Evolutionary conservation across 2,888 invertebrate species (phyloP).

Genomic region (Drosophila sordidapex): DNA sequence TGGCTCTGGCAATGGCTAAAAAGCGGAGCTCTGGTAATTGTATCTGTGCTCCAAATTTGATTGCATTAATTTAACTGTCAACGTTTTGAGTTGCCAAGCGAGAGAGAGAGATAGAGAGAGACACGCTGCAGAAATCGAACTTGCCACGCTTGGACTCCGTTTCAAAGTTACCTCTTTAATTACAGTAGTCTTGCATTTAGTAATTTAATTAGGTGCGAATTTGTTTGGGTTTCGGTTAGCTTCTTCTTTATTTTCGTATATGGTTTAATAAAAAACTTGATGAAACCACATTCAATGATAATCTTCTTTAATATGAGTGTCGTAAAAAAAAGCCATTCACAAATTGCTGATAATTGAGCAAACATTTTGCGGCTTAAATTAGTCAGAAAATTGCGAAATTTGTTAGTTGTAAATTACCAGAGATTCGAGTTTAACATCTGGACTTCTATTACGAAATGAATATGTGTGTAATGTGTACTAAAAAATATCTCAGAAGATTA

Average conservation of each 20-base stretch:
- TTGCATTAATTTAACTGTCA: slow-evolving; percentile 68
- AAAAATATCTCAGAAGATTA: neutral
- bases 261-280: slow-evolving; percentile 6
- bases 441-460: slow-evolving; percentile 1
- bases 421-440: neutral
- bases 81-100: slow-evolving; percentile 32
- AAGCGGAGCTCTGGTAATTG: slow-evolving; percentile 49
- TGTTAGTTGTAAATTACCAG: slow-evolving; percentile 4
- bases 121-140: slow-evolving; percentile 28
- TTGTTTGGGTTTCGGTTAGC: neutral
- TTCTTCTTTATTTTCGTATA: neutral
- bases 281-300: neutral
- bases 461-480: neutral
- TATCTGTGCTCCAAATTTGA: slow-evolving; percentile 62
- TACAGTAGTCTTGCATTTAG: slow-evolving; percentile 24
- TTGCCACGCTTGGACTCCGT: slow-evolving; percentile 21
- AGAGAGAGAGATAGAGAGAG: slow-evolving; percentile 11
- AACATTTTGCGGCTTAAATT: slow-evolving; percentile 42
- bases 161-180: slow-evolving; percentile 19
- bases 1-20: slow-evolving; percentile 31
- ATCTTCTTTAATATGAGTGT: slow-evolving; percentile 4
- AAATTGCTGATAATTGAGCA: slow-evolving; percentile 46
- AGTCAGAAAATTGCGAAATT: slow-evolving; percentile 30
- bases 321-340: slow-evolving; percentile 18
- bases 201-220: slow-evolving; percentile 17